Evolutionary conservation across 2,797 vertebrate species (phyloP), one percentile per base, ranked within the genome.

Genomic region (Dendrocincla tyrannina): DNA sequence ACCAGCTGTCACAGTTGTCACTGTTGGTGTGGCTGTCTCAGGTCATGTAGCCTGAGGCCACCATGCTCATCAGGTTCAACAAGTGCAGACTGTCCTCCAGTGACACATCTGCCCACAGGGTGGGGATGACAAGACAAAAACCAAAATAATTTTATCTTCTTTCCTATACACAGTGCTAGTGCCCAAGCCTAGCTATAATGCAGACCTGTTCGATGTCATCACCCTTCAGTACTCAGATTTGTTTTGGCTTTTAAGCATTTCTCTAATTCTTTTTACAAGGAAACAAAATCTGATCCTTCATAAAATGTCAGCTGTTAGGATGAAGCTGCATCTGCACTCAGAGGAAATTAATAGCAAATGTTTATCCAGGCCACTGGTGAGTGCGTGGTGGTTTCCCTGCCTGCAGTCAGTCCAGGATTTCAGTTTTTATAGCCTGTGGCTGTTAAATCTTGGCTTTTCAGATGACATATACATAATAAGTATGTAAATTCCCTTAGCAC

Each of bases 311-410:
- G 77, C 66, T 91, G 55, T 60, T 89, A 42, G 47, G 60, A 92
- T 92, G 59, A 84, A 93, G 87, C 53, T 68, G 33, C 53, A 35
- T 76, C 68, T 87, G 84, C 33, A 89, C 37, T n/a, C 63, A 73
- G 88, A 88, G 83, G 55, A 94, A 95, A 95, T 95, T 75, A 95
- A 90, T 84, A 95, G 59, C 91, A 97, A 97, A 95, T 95, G 91
- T 94, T 94, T 90, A 84, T 85, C 39, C 67, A 69, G 74, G 46
- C 59, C 80, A 73, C 70, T 76, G 42, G 42, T 62, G 59, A 77
- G 52, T 25, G 42, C 49, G 49, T 72, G 49, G 49, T 66, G 33
- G 25, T 91, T 88, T 73, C 74, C 55, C 24, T 4, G 30, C 35
- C 46, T 84, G 73, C 44, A 86, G 73, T 35, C 69, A 15, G 46